Base-by-base conservation (phyloP, 2,888 invertebrate genomes). In the Temnothorax ravouxi region DNA sequence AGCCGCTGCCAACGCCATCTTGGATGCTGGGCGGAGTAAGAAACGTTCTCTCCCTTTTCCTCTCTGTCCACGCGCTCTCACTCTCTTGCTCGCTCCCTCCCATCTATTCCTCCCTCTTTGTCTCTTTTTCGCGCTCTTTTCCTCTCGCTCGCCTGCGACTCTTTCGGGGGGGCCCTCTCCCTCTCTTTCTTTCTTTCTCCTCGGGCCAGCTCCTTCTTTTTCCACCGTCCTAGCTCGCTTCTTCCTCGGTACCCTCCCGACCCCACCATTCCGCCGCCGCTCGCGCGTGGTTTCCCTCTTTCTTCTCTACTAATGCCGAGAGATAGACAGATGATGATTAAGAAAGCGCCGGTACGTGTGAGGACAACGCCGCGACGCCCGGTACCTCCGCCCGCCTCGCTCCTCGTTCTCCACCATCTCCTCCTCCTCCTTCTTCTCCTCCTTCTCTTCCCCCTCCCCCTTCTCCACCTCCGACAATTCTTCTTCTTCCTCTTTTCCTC, bases 11-110 rank as follows among this genome's bases (percentile, higher is more conserved):
- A 94, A 94, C 94, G 95, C 94, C 94, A 95, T 94, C 94, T 95
- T 94, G 94, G 94, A 94, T 95, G 95, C 94, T 95, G 95, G 95
- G 95, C 95, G 94, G 94, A 94, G 95, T 95, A 93, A 94, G 94
- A 93, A 93, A 92, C 94, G 92, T 92, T 84, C 86, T 85, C 87
- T 88, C 88, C 84, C 86, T 71, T 71, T 56, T 82, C 74, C 82
- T 71, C 75, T 62, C 79, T 38, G n/a, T 77, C 84, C 64, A 83
- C 88, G 79, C 77, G 64, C 76, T 85, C 86, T 69, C 84, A 88
- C 79, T 74, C 79, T 74, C 84, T 80, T 80, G 69, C 84, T 79
- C 82, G 79, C 64, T 86, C 88, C 85, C 85, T 86, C 69, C 66
- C 66, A 47, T 54, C 54, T 38, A 52, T 84, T 83, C 67, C 52